phyloP scores from a whole-genome alignment of 2,113 vertebrate species.

The Rafetus swinhoei region DNA sequence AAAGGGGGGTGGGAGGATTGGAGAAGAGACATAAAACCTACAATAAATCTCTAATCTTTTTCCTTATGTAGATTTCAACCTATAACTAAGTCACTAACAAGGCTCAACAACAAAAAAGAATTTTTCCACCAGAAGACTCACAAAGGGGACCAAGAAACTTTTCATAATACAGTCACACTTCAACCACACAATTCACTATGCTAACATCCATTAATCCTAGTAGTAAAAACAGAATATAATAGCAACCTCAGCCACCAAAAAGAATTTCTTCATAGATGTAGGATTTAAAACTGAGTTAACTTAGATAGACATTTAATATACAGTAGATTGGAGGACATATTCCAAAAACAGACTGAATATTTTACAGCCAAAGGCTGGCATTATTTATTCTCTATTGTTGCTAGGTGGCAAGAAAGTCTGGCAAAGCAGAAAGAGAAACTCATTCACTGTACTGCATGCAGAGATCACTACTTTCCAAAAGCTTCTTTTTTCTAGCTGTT shows the following conservation, averaged over 20 bases:
- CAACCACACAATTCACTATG: not conserved
- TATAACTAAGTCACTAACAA: not conserved
- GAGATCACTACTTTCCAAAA: conserved; percentile 55
- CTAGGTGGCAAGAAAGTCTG: conserved; percentile 18
- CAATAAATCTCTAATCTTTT: not conserved
- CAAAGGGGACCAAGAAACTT: not conserved
- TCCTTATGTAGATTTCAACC: not conserved
- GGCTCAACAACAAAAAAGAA: not conserved
- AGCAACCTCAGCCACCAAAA: not conserved
- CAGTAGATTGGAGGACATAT: not conserved
- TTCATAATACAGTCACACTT: not conserved
- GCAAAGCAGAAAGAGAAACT: conserved; percentile 1
- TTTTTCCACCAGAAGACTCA: not conserved
- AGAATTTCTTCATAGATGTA: not conserved
- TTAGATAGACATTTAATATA: not conserved
- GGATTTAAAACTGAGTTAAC: not conserved
- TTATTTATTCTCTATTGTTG: conserved; percentile 31
- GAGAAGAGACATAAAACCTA: not conserved
- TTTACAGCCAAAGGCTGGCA: not conserved
- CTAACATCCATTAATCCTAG: not conserved
- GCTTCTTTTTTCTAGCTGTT: conserved; percentile 33
- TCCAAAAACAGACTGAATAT: not conserved
- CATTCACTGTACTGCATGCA: conserved; percentile 7
- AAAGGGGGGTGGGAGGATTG: no score
- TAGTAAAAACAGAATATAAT: not conserved